Conservation (phyloP, 2,888 invertebrate genomes). For the Amiota minor region DNA sequence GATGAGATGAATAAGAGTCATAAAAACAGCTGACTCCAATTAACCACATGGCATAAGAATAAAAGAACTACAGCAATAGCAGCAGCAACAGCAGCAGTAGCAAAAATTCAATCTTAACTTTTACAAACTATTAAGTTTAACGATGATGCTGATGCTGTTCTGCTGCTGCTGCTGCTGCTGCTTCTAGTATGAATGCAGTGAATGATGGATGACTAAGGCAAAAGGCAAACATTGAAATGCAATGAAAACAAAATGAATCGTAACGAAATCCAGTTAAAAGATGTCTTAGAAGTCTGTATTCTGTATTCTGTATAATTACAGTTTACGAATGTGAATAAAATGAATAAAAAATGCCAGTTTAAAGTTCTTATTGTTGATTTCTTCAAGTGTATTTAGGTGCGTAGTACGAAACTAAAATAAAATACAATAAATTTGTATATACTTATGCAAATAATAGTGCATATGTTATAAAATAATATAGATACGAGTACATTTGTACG, state of each 20-base stretch:
- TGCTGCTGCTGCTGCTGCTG: neutral
- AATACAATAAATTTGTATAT: no score
- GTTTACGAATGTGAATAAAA: no score
- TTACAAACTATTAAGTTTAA: slow-evolving; percentile 24
- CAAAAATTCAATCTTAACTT: neutral
- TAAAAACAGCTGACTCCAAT: slow-evolving; percentile 65
- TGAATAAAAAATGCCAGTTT: no score
- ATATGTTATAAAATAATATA: no score
- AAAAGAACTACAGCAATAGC: neutral
- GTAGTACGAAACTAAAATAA: neutral
- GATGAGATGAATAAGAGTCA: slow-evolving; percentile 21
- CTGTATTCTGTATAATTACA: no score
- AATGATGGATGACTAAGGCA: neutral
- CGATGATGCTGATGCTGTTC: neutral
- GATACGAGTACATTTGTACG: no score
- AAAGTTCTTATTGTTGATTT: neutral
- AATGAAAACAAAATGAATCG: no score
- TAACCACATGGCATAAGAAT: slow-evolving; percentile 55
- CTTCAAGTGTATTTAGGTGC: slow-evolving; percentile 25
- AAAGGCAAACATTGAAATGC: neutral
- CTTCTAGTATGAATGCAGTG: neutral
- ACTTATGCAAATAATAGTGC: no score
- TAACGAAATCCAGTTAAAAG: no score
- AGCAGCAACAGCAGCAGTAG: neutral
- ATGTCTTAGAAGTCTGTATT: no score